Evolutionary conservation across 2,888 invertebrate genomes (phyloP), one percentile per base, ranked within the genome.

Genomic region (Stenolophus ochropezus): DNA sequence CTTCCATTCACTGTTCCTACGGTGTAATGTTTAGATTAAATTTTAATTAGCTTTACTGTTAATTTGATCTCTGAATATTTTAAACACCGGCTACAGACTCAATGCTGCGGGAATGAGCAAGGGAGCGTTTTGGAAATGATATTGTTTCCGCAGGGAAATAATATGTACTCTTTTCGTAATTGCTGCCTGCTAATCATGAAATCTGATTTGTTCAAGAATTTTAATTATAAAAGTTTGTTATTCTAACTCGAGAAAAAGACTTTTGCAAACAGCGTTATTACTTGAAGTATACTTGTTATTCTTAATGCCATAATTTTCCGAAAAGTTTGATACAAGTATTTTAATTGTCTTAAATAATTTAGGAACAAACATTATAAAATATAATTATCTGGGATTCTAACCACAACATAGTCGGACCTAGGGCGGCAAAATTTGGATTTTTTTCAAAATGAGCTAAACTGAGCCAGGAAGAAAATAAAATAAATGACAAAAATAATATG

Each of bases 1-100:
- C 11, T 1, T 42, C 11, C 33, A 42, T 8, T 61, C 25, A 14
- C 61, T 25, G 20, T 56, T 56, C 56, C 20, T 56, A 18, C 21
- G 56, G 33, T 56, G 61, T 25, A 25, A 61, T 61, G 14, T 23
- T 61, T 61, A 61, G 23, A 61, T 61, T 61, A 25, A 61, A 61
- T 11, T 61, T 61, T 61, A 61, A 61, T 61, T 61, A 20, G 0
- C 56, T 21, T 21, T 21, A 11, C 56, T 53, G 56, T 56, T 56
- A 20, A 56, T 56, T 56, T 56, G 56, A 56, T 21, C 16, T 56
- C 56, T 56, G 56, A 6, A 56, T 56, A 56, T 56, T 56, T 56
- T 56, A 56, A 20, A 3, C 20, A 21, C 21, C 3, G 21, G 56
- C 20, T 21, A 21, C 20, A 11, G 33, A 11, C 8, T 42, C 11